These are phyloP conservation scores for Amblyteles armatorius DNA, from an alignment of 2,888 invertebrate genomes.

Conservation along the genomic window DNA sequence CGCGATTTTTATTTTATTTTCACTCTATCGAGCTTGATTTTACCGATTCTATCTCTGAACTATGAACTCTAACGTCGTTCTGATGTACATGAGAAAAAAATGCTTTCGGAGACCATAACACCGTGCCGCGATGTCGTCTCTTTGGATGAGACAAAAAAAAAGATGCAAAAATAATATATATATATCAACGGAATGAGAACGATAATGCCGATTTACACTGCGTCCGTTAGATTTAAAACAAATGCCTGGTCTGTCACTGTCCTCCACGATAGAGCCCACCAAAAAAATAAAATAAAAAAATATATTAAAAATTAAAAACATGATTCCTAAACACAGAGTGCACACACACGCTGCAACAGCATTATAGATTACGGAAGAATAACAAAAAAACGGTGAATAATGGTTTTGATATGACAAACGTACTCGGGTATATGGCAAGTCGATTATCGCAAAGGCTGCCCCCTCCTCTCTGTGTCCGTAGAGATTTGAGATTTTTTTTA, in stretches of 20 bases:
- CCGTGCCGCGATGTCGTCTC: background rate
- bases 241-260: slow-evolving; percentile 34
- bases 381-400: slow-evolving; percentile 28
- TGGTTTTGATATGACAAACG: slow-evolving; percentile 19
- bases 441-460: slow-evolving; percentile 35
- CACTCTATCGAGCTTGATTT: background rate
- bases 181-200: background rate
- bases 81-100: background rate
- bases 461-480: slow-evolving; percentile 55
- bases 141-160: background rate
- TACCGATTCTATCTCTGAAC: background rate
- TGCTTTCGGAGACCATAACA: background rate
- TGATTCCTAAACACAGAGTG: slow-evolving; percentile 29
- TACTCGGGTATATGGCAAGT: slow-evolving; percentile 20
- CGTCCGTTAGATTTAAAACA: background rate
- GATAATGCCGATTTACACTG: background rate
- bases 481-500: slow-evolving; percentile 26
- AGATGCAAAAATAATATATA: background rate
- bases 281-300: background rate
- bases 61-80: background rate
- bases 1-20: background rate
- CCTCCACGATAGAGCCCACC: slow-evolving; percentile 31
- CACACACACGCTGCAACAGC: slow-evolving; percentile 33
- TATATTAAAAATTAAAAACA: background rate
- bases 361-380: slow-evolving; percentile 7